Base-by-base conservation (phyloP, 1,140 invertebrate genomes). In the Drosophila ironensis region DNA sequence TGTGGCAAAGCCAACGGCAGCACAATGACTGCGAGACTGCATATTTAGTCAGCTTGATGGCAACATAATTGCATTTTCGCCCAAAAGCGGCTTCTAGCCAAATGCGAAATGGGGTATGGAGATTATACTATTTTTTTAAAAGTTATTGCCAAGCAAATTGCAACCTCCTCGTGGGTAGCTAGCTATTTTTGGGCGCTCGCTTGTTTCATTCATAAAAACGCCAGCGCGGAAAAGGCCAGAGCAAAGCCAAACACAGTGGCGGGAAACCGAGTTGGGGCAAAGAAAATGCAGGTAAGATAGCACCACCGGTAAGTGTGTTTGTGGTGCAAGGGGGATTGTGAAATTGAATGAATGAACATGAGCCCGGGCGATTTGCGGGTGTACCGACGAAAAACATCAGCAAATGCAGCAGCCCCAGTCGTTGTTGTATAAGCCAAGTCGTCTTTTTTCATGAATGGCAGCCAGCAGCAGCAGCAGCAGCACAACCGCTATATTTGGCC, bases 11-110 rank as follows among this genome's bases (percentile, higher is more conserved):
- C 45, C 50, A 68, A 40, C 52, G 37, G 52, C 75, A 61, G 38
- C 52, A 66, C 40, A 67, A 75, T 70, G 66, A 70, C n/a, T 3
- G 5, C 5, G 30, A 9, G 30, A 33, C 51, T 71, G 70, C 72
- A 57, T 53, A n/a, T n/a, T n/a, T n/a, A n/a, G n/a, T n/a, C n/a
- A 63, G 51, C 54, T 51, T 57, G 69, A 73, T 73, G 70, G 57
- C 73, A 54, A 82, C 64, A 78, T 82, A 84, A 84, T 86, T 84
- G 73, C 78, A 73, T 73, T 78, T 73, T 76, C 54, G 53, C 46
- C 78, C 9, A 9, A 30, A 70, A 82, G 86, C 86, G 67, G 57
- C 61, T n/a, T n/a, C n/a, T n/a, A n/a, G n/a, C n/a, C n/a, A n/a
- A n/a, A n/a, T n/a, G n/a, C n/a, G 20, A 22, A 22, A 22, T 22